Base-by-base conservation (phyloP, 2,888 invertebrate species). In the Eristalis arbustorum region DNA sequence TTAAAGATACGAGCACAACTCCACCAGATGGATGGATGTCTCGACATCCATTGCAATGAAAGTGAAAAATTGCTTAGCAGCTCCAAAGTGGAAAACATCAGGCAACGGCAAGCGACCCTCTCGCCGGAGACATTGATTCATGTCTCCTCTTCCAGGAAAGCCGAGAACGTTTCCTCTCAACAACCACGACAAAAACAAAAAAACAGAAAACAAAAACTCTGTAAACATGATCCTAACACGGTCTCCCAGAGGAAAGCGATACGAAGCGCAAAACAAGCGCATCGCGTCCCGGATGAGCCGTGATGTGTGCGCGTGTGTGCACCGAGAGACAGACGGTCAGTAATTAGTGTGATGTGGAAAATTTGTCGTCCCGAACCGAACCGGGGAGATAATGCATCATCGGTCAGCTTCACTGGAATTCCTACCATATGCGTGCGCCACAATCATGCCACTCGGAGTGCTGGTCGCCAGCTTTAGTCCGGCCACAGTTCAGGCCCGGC, bases 271-370 rank as follows among this genome's bases (percentile, higher is more conserved):
- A 28, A 49, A 34, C 28, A 49, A 42, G 22, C 66, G 18, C 49
- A 49, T n/a, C 49, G 14, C 49, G 14, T 63, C 23, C 28, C 8
- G 42, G 66, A 66, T 69, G 59, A 59, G 59, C 25, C 25, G 25
- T 34, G 72, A 73, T 69, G 72, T 61, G 62, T 40, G 61, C 57
- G 40, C 40, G 72, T 61, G 62, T 40, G 61, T 63, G 56, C 40
- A 49, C 40, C 37, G 5, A 14, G 23, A 59, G 64, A 82, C 81
- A 56, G 63, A 69, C 66, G 59, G 59, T 34, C 71, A 67, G 78
- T 83, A 87, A 87, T 87, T 87, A 87, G 87, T 83, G 74, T 83
- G 87, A 82, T 82, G 85, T 78, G 63, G 75, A 75, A 78, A 79
- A 78, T 83, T 78, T 83, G 78, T 49, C 49, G 49, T 87, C 87